Conservation (phyloP, 2,797 vertebrate genomes). For the Labeo calbasu region DNA sequence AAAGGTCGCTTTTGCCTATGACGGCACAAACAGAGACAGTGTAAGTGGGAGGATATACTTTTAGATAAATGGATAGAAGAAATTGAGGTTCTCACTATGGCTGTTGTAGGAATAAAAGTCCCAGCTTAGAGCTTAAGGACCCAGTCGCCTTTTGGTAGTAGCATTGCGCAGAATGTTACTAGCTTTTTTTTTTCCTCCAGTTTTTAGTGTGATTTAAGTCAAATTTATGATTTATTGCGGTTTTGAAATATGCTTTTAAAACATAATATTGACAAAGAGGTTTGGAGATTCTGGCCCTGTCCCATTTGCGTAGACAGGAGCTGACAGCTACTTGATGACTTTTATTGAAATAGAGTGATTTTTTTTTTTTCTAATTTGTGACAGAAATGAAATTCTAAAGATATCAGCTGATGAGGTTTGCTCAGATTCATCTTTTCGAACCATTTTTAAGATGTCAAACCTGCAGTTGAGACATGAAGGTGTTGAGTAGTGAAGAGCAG, state of each 20-base stretch:
- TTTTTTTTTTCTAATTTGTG: not conserved
- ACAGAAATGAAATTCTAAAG: not conserved
- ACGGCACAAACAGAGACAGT: conserved; percentile 14
- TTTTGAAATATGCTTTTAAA: not conserved
- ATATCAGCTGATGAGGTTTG: not conserved
- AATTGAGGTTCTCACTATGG: not conserved
- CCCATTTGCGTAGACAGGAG: not conserved
- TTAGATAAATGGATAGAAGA: conserved; percentile 6
- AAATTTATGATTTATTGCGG: not conserved
- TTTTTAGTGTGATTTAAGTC: not conserved
- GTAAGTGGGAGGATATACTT: conserved; percentile 18
- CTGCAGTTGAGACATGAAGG: conserved; percentile 15
- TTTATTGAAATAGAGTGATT: not conserved
- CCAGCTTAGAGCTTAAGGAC: not conserved
- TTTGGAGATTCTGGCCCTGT: not conserved
- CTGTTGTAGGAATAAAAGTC: not conserved
- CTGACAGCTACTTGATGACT: not conserved
- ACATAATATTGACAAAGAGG: not conserved
- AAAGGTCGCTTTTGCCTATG: conserved; percentile 26
- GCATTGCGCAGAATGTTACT: not conserved
- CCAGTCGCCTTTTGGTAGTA: not conserved
- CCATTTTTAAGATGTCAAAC: conserved; percentile 11
- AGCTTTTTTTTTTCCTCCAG: not conserved
- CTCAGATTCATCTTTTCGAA: not conserved
- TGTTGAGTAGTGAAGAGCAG: conserved; percentile 73